Percentiles rank a stretch among this genome's conserved stretches.
These are phyloP conservation scores for Antrozous pallidus DNA, from an alignment of 2,797 vertebrate species.

Conservation along the genomic window DNA sequence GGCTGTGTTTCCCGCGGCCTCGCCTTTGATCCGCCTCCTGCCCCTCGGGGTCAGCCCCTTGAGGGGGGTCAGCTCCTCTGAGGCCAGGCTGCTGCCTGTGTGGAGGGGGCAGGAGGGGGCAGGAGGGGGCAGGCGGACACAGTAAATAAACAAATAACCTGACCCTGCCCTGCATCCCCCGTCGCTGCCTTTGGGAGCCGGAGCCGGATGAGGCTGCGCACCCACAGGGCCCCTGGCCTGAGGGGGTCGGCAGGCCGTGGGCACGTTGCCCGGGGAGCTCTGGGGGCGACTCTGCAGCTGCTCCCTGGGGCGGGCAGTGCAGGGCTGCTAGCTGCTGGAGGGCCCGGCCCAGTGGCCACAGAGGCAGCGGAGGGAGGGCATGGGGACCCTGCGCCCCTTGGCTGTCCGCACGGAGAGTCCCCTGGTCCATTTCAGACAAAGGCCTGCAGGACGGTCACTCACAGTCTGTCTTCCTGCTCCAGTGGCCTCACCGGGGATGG, in stretches of 20 bases:
- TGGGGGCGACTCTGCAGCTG: constrained; percentile 69
- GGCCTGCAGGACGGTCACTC: neutral
- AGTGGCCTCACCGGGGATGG: neutral
- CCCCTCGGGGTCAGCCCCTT: constrained; percentile 88
- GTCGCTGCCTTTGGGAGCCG: constrained; percentile 10
- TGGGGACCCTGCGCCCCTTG: constrained; percentile 59
- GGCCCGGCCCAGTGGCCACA: constrained; percentile 64
- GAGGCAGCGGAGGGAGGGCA: constrained; percentile 18
- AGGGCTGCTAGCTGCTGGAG: too few species aligned
- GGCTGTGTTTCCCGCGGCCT: constrained; percentile 94
- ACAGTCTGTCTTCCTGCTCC: neutral
- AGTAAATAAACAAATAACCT: constrained; percentile 71
- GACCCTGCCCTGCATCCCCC: constrained; percentile 53
- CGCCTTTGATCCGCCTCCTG: constrained; percentile 91
- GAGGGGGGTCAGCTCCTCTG: too few species aligned
- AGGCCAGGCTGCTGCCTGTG: too few species aligned
- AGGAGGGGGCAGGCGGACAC: constrained; percentile 42
- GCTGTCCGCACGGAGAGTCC: constrained; percentile 38
- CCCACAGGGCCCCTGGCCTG: neutral
- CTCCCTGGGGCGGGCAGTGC: constrained; percentile 62
- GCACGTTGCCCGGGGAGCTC: constrained; percentile 66
- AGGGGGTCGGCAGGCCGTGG: constrained; percentile 25
- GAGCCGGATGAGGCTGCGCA: too few species aligned
- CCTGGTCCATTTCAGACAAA: neutral
- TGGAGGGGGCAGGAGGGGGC: constrained; percentile 72